Base-by-base conservation (phyloP, 2,888 invertebrate species). In the Drosophila colorata region DNA sequence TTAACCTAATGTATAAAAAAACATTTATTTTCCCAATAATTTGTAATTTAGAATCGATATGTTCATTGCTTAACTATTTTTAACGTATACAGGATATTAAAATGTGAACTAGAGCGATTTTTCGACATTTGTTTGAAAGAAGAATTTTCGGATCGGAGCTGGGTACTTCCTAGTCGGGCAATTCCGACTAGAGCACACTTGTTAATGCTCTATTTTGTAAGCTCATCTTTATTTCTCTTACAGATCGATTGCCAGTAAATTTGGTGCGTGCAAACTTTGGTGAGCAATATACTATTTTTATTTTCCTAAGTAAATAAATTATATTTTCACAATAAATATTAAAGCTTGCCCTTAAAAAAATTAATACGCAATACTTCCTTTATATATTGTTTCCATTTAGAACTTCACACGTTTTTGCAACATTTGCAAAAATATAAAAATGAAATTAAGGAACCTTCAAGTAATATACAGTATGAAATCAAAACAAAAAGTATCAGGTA, bases 401-500 rank as follows among this genome's bases (percentile, higher is more conserved):
- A 64, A 43, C 9, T 76, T 0, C 0, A 11, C 2, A 20, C 1
- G 2, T 47, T 41, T 18, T 7, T 64, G 6, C 8, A 9, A n/a
- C 18, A 58, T 33, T 44, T 80, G 40, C 13, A 31, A 20, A 52
- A 40, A 38, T 65, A 56, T 23, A 59, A 80, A 20, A 11, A 25
- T 0, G 64, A 69, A 59, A 69, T 80, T 0, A 64, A n/a, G 2
- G 49, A 53, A 18, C 23, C 9, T 2, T 25, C 68, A 4, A 51
- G 4, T 4, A 67, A 72, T 37, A 49, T 75, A 8, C 38, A 55
- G 7, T 53, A 61, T 47, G 8, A 6, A 20, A 41, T 51, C 4
- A 49, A 44, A 35, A 8, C 33, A 1, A 18, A 9, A n/a, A 20
- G 14, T 13, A 18, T 37, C 1, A 13, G 5, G 6, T 9, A 28